Base-by-base conservation (phyloP, 2,113 vertebrate species). In the Cygnus buccinator region DNA sequence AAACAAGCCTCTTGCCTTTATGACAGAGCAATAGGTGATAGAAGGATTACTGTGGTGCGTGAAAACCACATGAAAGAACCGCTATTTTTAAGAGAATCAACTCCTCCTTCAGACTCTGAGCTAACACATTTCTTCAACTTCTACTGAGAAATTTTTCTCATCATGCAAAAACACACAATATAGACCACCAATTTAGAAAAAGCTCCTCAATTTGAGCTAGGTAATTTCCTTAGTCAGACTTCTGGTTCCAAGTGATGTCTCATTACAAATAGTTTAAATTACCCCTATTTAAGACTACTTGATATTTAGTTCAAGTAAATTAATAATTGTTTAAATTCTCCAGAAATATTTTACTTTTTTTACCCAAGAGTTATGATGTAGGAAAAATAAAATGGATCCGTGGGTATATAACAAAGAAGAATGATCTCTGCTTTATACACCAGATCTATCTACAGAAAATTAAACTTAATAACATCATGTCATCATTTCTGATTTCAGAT, bases 401-500 rank as follows among this genome's bases (percentile, higher is more conserved):
- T 13, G 23, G 23, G 50, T 50, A 50, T 50, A 50, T 50, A 50
- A 23, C 22, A 50, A 91, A 91, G 50, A 20, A 48, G 31, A 63
- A 71, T 76, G 11, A 85, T 39, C 71, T 76, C 39, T 3, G 2
- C 50, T 82, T 63, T 31, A 83, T 62, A 20, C 54, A 44, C 33
- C 13, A 76, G 59, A 73, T 68, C 54, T 52, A 90, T 44, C 48
- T 66, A 21, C 7, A 73, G 43, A 84, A 18, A 89, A 61, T 11
- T 55, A 79, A 93, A 67, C 35, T 66, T 93, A 84, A 74, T 58
- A 93, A 82, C 50, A 54, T 6, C 16, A 8, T 72, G 62, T 48
- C 58, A 55, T 78, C 58, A 57, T 91, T 95, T 89, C 77, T 95
- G 15, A 65, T 84, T 58, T 95, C 70, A 89, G 62, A 84, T 25